A percentile compares a stretch with the other conserved stretches of the same genome.
Conservation (phyloP, 2,113 vertebrate species). For the Acrocephalus arundinaceus region DNA sequence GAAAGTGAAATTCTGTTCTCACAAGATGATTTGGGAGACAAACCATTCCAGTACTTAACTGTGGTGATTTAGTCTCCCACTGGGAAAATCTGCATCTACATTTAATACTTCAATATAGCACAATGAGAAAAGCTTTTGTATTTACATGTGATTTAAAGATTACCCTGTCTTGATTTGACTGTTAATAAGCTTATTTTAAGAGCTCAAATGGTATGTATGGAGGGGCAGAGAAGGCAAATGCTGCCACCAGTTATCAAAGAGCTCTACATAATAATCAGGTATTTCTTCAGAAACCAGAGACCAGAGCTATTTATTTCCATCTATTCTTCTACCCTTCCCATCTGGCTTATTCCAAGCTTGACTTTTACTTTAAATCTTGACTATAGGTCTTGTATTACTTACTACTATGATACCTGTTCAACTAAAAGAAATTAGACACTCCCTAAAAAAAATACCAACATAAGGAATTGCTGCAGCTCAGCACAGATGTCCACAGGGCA, state of each 20-base stretch:
- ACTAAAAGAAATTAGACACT: background rate
- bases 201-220: background rate
- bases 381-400: background rate
- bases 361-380: background rate
- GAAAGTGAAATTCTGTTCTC: slow-evolving; percentile 12
- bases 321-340: background rate
- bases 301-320: background rate
- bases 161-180: slow-evolving; percentile 18
- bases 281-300: background rate
- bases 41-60: background rate
- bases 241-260: background rate
- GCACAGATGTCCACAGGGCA: background rate
- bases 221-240: background rate
- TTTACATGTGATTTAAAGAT: slow-evolving; percentile 45
- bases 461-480: background rate
- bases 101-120: background rate
- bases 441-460: background rate
- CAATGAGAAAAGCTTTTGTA: background rate
- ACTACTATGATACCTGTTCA: background rate
- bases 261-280: background rate
- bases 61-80: slow-evolving; percentile 12
- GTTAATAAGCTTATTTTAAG: slow-evolving; percentile 37
- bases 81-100: background rate
- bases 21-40: slow-evolving; percentile 17
- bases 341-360: background rate